Percentiles rank a stretch among this genome's conserved stretches.
Evolutionary conservation across 2,797 vertebrate genomes (phyloP).

Genomic region (Hydrophis major): DNA sequence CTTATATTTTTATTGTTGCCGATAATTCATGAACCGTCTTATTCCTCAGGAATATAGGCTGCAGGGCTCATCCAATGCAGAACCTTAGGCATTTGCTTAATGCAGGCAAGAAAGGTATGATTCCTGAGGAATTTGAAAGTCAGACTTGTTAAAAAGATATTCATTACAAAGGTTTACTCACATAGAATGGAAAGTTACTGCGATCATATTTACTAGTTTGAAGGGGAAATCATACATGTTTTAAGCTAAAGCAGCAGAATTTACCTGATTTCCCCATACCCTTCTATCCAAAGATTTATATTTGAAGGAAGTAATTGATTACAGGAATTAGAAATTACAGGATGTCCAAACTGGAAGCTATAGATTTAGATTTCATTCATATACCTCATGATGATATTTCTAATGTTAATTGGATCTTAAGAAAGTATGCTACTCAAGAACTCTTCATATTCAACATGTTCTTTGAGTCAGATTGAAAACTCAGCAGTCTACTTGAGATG

Average conservation of each 20-base stretch:
- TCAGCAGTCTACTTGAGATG: background rate
- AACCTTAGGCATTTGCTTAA: constrained; percentile 27
- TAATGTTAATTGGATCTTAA: background rate
- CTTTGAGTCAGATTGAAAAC: background rate
- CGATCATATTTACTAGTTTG: constrained; percentile 62
- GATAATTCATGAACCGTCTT: background rate
- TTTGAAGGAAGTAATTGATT: constrained; percentile 12
- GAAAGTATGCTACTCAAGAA: background rate
- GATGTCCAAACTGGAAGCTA: constrained; percentile 15
- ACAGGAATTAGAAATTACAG: background rate
- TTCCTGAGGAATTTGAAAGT: constrained; percentile 41
- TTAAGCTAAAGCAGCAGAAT: constrained; percentile 40
- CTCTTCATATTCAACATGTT: background rate
- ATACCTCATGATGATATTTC: background rate
- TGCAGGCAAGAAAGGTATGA: constrained; percentile 24
- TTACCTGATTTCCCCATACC: constrained; percentile 5
- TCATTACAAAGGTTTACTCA: constrained; percentile 34
- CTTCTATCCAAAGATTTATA: constrained; percentile 7
- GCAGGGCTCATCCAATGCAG: constrained; percentile 27
- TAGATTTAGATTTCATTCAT: background rate
- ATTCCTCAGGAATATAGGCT: constrained; percentile 31
- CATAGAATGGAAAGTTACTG: constrained; percentile 56
- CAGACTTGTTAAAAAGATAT: constrained; percentile 33
- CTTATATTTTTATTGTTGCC: background rate
- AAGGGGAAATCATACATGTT: constrained; percentile 29